phyloP scores from a whole-genome alignment of 2,888 invertebrate species.

The Rhagonycha lutea region DNA sequence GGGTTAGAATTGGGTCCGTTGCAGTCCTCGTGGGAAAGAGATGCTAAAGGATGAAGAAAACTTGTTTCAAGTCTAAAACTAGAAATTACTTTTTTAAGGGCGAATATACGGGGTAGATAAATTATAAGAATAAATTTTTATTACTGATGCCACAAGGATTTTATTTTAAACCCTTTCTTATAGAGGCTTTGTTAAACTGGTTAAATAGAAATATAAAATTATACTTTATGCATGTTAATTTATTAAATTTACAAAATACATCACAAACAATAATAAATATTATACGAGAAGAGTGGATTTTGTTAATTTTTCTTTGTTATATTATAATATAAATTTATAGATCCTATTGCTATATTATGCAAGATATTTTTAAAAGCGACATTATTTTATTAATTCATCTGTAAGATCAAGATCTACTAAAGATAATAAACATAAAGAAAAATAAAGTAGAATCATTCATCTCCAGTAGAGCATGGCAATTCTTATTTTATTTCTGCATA shows the following conservation, averaged over 20 bases:
- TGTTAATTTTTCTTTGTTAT: neutral
- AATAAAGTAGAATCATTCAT: constrained; percentile 27
- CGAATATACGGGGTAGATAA: constrained; percentile 28
- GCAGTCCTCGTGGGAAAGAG: constrained; percentile 32
- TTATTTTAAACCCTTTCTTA: constrained; percentile 27
- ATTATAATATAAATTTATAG: neutral
- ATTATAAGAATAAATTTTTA: constrained; percentile 34
- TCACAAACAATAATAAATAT: too few species aligned
- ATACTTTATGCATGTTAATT: neutral
- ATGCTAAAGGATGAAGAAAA: constrained; percentile 24
- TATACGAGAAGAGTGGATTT: too few species aligned
- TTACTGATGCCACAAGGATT: constrained; percentile 27
- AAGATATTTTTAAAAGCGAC: neutral
- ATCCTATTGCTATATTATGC: neutral
- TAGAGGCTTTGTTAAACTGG: constrained; percentile 26
- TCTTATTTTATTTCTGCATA: constrained; percentile 28
- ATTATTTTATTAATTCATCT: constrained; percentile 12
- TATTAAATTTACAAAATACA: neutral
- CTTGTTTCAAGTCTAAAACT: constrained; percentile 35
- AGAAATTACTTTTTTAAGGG: constrained; percentile 36
- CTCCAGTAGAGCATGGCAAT: constrained; percentile 29
- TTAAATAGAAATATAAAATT: constrained; percentile 4
- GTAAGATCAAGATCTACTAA: constrained; percentile 1
- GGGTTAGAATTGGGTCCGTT: constrained; percentile 29
- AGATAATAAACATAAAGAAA: constrained; percentile 10